Evolutionary conservation across 2,113 vertebrate species (phyloP).

Genomic region (Lepisosteus osseus): DNA sequence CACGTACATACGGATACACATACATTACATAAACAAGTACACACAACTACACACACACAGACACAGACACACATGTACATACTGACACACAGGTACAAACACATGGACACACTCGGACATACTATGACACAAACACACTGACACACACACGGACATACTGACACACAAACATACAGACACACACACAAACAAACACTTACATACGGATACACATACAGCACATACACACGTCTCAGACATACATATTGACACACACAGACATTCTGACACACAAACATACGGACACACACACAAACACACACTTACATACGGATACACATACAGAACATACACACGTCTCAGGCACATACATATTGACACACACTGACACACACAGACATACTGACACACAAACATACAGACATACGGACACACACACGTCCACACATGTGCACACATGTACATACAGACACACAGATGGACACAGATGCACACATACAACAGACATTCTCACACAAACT

Average conservation of each 20-base stretch:
- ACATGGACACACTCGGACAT: background rate
- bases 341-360: background rate
- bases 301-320: too few relatives aligned
- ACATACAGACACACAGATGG: background rate
- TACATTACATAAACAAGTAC: too few relatives aligned
- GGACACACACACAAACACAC: background rate
- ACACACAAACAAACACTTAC: too few relatives aligned
- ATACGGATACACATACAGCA: background rate
- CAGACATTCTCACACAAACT: too few relatives aligned
- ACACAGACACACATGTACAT: background rate
- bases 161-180: too few relatives aligned
- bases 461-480: too few relatives aligned
- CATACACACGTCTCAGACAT: constrained; percentile 54
- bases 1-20: too few relatives aligned
- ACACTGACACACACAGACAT: background rate
- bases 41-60: too few relatives aligned
- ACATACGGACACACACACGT: too few relatives aligned
- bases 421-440: constrained; percentile 54
- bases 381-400: too few relatives aligned
- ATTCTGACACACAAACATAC: too few relatives aligned
- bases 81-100: background rate
- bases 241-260: background rate
- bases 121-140: background rate
- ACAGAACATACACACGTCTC: background rate
- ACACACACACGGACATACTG: background rate